Conservation (phyloP, 92 coral and sea anemone species). For the Isaurus tuberculatus region DNA sequence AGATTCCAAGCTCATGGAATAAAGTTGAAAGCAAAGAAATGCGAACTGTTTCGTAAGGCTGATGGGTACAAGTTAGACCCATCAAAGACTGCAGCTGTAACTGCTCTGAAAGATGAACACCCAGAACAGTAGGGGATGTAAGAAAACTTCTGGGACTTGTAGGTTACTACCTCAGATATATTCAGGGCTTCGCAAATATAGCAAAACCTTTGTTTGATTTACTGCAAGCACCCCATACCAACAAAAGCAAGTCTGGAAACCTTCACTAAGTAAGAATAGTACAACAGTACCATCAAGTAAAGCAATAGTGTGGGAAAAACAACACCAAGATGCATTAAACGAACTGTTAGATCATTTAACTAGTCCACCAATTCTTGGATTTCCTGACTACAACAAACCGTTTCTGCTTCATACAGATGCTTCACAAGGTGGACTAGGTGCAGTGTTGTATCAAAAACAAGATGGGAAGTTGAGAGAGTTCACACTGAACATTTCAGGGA, state of each 20-base stretch:
- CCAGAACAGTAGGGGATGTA: constrained; percentile 72
- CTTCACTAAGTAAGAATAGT: constrained; percentile 11
- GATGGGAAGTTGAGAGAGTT: constrained; percentile 19
- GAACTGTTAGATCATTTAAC: constrained; percentile 44
- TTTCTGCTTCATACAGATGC: constrained; percentile 44
- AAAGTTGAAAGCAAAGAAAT: constrained; percentile 67
- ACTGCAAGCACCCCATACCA: constrained; percentile 12
- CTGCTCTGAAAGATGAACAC: constrained; percentile 51
- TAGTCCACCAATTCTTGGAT: constrained; percentile 63
- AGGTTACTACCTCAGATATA: constrained; percentile 69
- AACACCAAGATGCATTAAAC: constrained; percentile 54
- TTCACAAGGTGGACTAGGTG: constrained; percentile 42
- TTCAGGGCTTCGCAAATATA: constrained; percentile 62
- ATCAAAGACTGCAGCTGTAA: constrained; percentile 53
- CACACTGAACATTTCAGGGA: constrained; percentile 52
- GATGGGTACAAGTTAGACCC: constrained; percentile 69
- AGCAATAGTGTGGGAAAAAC: constrained; percentile 58
- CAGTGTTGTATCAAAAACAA: constrained; percentile 18
- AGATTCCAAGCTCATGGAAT: constrained; percentile 59
- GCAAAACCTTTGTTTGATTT: constrained; percentile 70
- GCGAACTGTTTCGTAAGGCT: constrained; percentile 61
- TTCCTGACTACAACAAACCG: constrained; percentile 59
- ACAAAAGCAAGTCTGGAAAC: constrained; percentile 5
- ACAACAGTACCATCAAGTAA: constrained; percentile 48
- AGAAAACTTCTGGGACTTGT: constrained; percentile 67